A percentile compares a stretch with the other conserved stretches of the same genome.
These are phyloP conservation scores for Aporrectodea caliginosa DNA, from an alignment of 1,140 invertebrate species.

Conservation along the genomic window DNA sequence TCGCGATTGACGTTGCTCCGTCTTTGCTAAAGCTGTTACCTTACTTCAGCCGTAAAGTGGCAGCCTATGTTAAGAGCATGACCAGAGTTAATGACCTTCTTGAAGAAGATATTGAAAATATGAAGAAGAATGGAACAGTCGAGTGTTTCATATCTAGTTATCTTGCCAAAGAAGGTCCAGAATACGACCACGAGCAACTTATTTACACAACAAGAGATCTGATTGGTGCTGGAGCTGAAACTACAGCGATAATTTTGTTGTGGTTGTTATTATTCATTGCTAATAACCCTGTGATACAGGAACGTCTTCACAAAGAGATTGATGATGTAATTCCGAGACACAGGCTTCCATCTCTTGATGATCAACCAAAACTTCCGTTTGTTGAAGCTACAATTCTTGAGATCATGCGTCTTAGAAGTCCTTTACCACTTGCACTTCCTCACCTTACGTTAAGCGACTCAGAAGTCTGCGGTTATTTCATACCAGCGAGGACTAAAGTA, in stretches of 20 bases:
- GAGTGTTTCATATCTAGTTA: background rate
- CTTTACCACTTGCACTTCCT: conserved; percentile 51
- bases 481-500: no score
- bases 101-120: background rate
- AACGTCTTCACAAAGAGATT: conserved; percentile 46
- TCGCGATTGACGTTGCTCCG: no score
- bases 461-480: conserved; percentile 41
- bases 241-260: conserved; percentile 46
- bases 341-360: conserved; percentile 35
- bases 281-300: conserved; percentile 50
- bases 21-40: no score
- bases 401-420: conserved; percentile 39
- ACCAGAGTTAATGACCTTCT: no score
- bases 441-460: conserved; percentile 30
- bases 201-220: conserved; percentile 38
- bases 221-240: conserved; percentile 49
- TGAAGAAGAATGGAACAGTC: background rate
- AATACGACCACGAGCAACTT: conserved; percentile 30
- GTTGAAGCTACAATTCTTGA: conserved; percentile 44
- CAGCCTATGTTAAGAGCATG: no score
- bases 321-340: conserved; percentile 42
- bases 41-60: no score
- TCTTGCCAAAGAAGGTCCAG: background rate
- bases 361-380: conserved; percentile 39
- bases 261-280: conserved; percentile 49